Percentiles rank a stretch among this genome's conserved stretches.
Conservation (phyloP, 2,797 vertebrate genomes). For the Amblyopsis hoosieri region DNA sequence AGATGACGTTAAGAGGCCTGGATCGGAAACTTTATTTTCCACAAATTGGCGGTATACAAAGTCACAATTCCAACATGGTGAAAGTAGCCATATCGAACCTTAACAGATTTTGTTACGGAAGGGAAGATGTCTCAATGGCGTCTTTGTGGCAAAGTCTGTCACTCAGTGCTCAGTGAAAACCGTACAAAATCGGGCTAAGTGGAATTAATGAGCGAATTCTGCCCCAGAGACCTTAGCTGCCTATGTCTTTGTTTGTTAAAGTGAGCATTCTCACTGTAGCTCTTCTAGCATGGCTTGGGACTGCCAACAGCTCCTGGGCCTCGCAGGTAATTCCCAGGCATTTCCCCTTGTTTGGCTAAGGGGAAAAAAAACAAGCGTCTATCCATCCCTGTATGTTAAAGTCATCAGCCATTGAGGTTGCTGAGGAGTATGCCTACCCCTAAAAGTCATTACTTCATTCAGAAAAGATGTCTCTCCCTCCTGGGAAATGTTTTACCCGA, state of each 20-base stretch:
- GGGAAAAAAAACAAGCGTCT: conserved; percentile 36
- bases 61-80: conserved; percentile 31
- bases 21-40: conserved; percentile 48
- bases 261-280: conserved; percentile 57
- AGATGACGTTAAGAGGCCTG: conserved; percentile 30
- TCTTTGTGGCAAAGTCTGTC: conserved; percentile 60
- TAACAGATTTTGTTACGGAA: conserved; percentile 28
- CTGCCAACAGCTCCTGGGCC: conserved; percentile 58
- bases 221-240: conserved; percentile 52
- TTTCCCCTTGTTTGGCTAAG: conserved; percentile 66
- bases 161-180: conserved; percentile 56
- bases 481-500: conserved; percentile 56
- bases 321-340: conserved; percentile 73
- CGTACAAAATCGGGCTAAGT: conserved; percentile 69
- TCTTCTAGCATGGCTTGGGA: conserved; percentile 38
- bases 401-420: conserved; percentile 54
- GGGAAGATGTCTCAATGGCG: conserved; percentile 69
- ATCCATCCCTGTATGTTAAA: conserved; percentile 66
- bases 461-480: conserved; percentile 58
- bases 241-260: conserved; percentile 63
- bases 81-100: conserved; percentile 50
- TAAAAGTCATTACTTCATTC: conserved; percentile 66
- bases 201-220: conserved; percentile 72
- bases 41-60: conserved; percentile 44
- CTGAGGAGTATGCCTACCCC: conserved; percentile 30